Evolutionary conservation across 2,888 invertebrate species (phyloP), one percentile per base, ranked within the genome.

Genomic region (Epicampocera succincta): DNA sequence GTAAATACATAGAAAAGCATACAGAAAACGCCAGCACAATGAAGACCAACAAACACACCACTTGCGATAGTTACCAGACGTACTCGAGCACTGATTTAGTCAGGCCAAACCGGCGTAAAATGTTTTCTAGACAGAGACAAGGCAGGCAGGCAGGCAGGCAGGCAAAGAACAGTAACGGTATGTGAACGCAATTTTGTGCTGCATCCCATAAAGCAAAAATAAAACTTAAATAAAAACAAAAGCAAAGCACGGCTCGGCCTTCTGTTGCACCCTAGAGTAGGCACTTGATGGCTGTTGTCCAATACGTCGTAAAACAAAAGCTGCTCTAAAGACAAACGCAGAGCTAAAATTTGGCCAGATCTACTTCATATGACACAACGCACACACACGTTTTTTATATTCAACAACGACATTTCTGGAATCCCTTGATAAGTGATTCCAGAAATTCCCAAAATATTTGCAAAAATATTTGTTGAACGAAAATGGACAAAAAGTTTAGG

Each of bases 171-270:
- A 71, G 78, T 82, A 82, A 82, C 82, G 82, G 82, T 82, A 78
- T 74, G 65, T 82, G 78, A 82, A 82, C 82, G 82, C 82, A 82
- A 75, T 82, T 74, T 82, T 71, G 66, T 66, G 66, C 71, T 75
- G 78, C 60, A 76, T 78, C 65, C 66, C 71, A 71, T 46, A 58
- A 38, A 38, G 12, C 17, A n/a, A 5, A 65, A n/a, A 63, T 68
- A 82, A 74, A 40, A 48, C 42, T 9, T 8, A 38, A 38, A 17
- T 17, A 13, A 5, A 71, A 65, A 13, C 50, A 73, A 82, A 74
- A 40, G 48, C 44, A 69, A 73, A 63, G 19, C 25, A 29, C n/a
- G 11, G 44, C 42, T 48, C 68, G 38, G 5, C 15, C 40, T 46
- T 33, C 48, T 33, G 33, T 8, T 9, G 9, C 9, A 13, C 46